Percentiles rank a stretch among this genome's conserved stretches.
Conservation (phyloP, 2,113 vertebrate genomes). For the Natator depressus region DNA sequence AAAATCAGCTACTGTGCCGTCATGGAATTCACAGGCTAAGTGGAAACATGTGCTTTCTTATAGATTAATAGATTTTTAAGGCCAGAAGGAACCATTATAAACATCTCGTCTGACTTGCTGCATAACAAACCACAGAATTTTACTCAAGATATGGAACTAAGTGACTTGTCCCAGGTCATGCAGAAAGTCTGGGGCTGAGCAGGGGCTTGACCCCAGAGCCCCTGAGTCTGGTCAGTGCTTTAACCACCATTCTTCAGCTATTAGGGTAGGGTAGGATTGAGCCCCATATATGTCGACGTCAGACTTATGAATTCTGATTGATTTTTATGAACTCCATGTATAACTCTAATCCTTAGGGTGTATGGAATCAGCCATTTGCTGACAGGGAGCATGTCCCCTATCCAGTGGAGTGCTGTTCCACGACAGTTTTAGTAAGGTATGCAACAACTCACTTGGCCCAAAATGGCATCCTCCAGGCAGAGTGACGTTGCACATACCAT, state of each 20-base stretch:
- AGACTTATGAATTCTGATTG: too few relatives aligned
- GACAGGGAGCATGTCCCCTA: not conserved
- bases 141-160: not conserved
- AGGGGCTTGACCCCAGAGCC: not conserved
- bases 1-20: not conserved
- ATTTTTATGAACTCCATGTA: not conserved
- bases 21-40: not conserved
- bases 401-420: not conserved
- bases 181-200: not conserved
- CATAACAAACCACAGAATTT: not conserved
- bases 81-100: not conserved
- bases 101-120: not conserved
- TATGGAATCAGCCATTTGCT: not conserved
- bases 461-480: too few relatives aligned
- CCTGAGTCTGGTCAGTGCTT: not conserved
- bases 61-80: not conserved
- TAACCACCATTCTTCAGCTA: not conserved
- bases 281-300: too few relatives aligned
- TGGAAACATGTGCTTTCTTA: not conserved
- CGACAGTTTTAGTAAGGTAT: too few relatives aligned
- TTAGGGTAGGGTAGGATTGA: too few relatives aligned
- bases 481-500: too few relatives aligned
- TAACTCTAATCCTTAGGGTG: not conserved
- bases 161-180: not conserved
- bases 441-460: too few relatives aligned